Conservation (phyloP, 64 coral and sea anemone genomes). For the Astreopora myriophthalma region DNA sequence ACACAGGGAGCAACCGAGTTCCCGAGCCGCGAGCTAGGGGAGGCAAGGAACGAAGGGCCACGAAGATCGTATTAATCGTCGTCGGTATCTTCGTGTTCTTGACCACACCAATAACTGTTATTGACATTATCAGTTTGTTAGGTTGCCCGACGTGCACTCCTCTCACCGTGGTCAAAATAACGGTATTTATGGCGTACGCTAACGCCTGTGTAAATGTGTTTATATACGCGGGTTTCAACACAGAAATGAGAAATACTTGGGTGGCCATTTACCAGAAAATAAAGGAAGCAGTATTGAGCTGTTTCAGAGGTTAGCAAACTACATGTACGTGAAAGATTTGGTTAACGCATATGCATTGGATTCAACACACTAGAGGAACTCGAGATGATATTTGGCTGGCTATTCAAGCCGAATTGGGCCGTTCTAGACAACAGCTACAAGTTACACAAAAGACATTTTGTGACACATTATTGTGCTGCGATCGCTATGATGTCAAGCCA, state of each 20-base stretch:
- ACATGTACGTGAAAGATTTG: too few species aligned
- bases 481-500: too few species aligned
- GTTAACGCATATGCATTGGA: too few species aligned
- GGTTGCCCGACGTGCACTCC: constrained; percentile 31
- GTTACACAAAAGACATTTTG: too few species aligned
- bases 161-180: constrained; percentile 53
- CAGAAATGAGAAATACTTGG: constrained; percentile 73
- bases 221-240: constrained; percentile 74
- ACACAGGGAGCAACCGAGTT: neutral
- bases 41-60: constrained; percentile 37
- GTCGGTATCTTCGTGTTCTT: constrained; percentile 65
- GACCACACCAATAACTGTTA: constrained; percentile 75
- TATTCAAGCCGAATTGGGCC: too few species aligned
- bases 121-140: constrained; percentile 65
- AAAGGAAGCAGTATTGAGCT: neutral
- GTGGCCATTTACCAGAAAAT: neutral
- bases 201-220: constrained; percentile 79
- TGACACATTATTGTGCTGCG: too few species aligned
- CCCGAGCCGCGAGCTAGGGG: neutral
- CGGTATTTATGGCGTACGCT: constrained; percentile 61
- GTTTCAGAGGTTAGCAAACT: neutral
- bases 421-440: too few species aligned
- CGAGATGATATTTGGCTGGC: too few species aligned
- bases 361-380: too few species aligned
- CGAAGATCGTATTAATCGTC: constrained; percentile 62